phyloP scores from a whole-genome alignment of 2,797 vertebrate species.

The Chaetodon trifasciatus region DNA sequence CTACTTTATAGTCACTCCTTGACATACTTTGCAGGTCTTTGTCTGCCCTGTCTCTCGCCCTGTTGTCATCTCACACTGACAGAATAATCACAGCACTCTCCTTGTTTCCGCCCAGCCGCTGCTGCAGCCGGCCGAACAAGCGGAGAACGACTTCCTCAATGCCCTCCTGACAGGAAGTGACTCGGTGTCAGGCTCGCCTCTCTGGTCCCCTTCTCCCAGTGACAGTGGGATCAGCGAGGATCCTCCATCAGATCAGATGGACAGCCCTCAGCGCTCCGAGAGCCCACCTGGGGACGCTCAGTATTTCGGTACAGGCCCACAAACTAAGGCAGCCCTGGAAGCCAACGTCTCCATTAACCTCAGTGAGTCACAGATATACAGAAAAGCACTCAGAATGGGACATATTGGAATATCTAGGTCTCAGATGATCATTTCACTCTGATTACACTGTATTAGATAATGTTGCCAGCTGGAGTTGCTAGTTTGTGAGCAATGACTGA shows the following conservation, averaged over 20 bases:
- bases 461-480: not conserved
- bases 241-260: constrained; percentile 90
- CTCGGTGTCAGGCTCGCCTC: constrained; percentile 83
- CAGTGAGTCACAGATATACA: constrained; percentile 75
- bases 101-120: constrained; percentile 66
- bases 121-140: constrained; percentile 61
- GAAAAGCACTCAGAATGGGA: not conserved
- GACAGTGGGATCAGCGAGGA: constrained; percentile 95
- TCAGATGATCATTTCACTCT: not conserved
- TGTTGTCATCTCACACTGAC: constrained; percentile 17
- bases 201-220: constrained; percentile 91
- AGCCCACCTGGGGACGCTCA: constrained; percentile 70
- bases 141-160: constrained; percentile 78
- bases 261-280: constrained; percentile 87
- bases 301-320: constrained; percentile 42
- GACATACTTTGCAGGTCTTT: not conserved
- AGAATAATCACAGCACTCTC: constrained; percentile 37
- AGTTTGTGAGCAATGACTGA: not conserved
- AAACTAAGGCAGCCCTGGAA: constrained; percentile 65
- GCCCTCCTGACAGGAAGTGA: constrained; percentile 78
- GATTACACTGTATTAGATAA: not conserved
- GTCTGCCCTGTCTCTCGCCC: not conserved
- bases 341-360: constrained; percentile 82
- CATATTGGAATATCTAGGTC: not conserved
- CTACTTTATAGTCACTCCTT: not conserved